A percentile compares a stretch with the other conserved stretches of the same genome.
phyloP scores from a whole-genome alignment of 92 coral and sea anemone genomes.

The Heliopora coerulea region DNA sequence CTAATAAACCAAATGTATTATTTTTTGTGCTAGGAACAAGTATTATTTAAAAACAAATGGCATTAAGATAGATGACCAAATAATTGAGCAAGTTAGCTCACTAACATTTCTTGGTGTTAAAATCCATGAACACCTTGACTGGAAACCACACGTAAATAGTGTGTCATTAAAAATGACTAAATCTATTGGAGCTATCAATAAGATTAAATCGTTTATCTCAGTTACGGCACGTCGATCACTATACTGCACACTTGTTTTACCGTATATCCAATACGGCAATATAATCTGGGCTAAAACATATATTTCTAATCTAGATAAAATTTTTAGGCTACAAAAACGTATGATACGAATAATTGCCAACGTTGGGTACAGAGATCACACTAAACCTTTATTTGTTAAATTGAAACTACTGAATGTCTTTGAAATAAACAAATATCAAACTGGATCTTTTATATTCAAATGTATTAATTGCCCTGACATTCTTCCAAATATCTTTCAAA shows the following conservation, averaged over 20 bases:
- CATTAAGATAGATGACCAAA: not conserved
- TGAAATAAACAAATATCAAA: conserved; percentile 13
- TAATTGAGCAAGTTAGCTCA: not conserved
- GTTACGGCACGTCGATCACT: too few species aligned
- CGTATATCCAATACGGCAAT: conserved; percentile 18
- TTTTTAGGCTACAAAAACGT: conserved; percentile 7
- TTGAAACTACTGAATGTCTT: conserved; percentile 1
- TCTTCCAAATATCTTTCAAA: not conserved
- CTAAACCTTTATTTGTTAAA: conserved; percentile 1
- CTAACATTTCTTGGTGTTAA: conserved; percentile 1
- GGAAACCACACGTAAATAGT: not conserved
- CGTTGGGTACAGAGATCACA: conserved; percentile 1
- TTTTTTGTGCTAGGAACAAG: conserved; percentile 11
- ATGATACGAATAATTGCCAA: conserved; percentile 2
- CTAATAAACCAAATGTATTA: too few species aligned
- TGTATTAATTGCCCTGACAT: not conserved
- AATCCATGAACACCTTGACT: conserved; percentile 12
- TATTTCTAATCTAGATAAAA: not conserved
- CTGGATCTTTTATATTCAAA: conserved; percentile 5
- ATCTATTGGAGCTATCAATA: too few species aligned
- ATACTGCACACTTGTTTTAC: conserved; percentile 8
- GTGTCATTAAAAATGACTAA: conserved; percentile 6
- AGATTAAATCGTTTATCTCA: too few species aligned
- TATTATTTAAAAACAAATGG: not conserved
- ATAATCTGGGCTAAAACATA: conserved; percentile 6